These are phyloP conservation scores for Thumatha senex DNA, from an alignment of 2,888 invertebrate genomes.

Conservation along the genomic window DNA sequence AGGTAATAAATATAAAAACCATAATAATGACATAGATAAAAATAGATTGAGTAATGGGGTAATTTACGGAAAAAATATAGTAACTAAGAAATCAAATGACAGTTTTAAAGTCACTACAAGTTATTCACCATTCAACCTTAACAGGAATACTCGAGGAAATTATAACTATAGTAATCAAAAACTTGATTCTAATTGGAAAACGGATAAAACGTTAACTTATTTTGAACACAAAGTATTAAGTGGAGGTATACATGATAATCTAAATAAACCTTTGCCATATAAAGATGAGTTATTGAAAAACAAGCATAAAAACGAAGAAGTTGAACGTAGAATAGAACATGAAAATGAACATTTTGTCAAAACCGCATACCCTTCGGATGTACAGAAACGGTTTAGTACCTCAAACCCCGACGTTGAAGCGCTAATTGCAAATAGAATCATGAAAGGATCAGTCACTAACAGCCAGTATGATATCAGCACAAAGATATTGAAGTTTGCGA, in stretches of 20 bases:
- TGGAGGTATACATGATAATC: neutral
- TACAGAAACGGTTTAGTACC: neutral
- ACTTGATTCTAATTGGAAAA: neutral
- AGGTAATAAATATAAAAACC: neutral
- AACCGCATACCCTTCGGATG: neutral
- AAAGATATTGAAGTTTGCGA: neutral
- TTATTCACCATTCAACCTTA: neutral
- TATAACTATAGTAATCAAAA: neutral
- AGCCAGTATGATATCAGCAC: neutral
- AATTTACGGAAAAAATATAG: neutral
- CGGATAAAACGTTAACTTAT: neutral
- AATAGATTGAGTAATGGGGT: neutral
- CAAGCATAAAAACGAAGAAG: neutral
- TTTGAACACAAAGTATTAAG: no score
- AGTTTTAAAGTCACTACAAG: neutral
- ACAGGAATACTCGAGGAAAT: neutral
- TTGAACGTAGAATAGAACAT: neutral
- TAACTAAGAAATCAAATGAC: neutral
- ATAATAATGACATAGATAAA: neutral
- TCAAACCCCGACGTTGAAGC: neutral
- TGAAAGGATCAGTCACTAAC: no score
- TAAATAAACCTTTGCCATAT: neutral
- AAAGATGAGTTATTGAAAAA: neutral
- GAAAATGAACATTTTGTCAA: neutral
- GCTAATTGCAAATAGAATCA: no score